A percentile compares a stretch with the other conserved stretches of the same genome.
phyloP scores from a whole-genome alignment of 2,113 vertebrate genomes.

The Setophaga coronata region DNA sequence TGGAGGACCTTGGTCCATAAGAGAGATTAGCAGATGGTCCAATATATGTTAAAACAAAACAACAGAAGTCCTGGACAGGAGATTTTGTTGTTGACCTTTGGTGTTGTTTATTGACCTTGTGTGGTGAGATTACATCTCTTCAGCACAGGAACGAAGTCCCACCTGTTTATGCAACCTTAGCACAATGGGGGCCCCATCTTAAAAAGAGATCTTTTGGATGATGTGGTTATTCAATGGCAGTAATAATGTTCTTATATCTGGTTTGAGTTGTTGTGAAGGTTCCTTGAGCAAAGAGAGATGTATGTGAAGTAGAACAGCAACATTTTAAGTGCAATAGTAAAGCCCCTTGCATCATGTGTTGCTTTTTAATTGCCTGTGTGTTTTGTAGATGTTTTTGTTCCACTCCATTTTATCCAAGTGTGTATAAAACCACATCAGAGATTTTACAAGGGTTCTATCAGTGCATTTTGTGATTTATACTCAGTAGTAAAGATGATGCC shows the following conservation, averaged over 20 bases:
- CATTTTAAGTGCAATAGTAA: not conserved
- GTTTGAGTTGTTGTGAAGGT: not conserved
- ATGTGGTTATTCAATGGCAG: not conserved
- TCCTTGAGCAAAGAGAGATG: not conserved
- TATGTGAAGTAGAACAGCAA: not conserved
- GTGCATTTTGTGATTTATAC: not conserved
- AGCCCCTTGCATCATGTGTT: not conserved
- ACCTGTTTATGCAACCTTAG: not conserved
- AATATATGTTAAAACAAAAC: not conserved
- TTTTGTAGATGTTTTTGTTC: not conserved
- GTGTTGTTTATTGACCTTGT: not conserved
- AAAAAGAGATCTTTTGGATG: not conserved
- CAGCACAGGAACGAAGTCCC: not conserved
- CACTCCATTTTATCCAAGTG: not conserved
- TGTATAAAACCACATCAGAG: not conserved
- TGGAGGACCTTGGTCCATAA: not conserved
- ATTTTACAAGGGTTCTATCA: not conserved
- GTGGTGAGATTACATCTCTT: not conserved
- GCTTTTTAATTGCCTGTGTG: not conserved
- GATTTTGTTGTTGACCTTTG: not conserved
- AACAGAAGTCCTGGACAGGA: not conserved
- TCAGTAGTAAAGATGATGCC: not conserved
- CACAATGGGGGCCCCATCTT: not conserved
- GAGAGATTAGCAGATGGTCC: not conserved
- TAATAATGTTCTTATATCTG: not conserved